These are phyloP conservation scores for Corythucha ciliata DNA, from an alignment of 2,888 invertebrate genomes.

Conservation along the genomic window DNA sequence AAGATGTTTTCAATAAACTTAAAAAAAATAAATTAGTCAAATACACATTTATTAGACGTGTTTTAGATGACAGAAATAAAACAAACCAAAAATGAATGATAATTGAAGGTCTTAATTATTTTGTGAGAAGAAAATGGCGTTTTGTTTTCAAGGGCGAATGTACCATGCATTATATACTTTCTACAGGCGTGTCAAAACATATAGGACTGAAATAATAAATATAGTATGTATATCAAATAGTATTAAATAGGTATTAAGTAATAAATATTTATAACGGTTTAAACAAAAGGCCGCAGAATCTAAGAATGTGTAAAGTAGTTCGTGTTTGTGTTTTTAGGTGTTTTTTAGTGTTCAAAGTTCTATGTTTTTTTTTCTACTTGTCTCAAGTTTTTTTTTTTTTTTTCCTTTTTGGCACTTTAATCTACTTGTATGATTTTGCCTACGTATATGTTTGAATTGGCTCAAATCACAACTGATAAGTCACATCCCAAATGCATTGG, in stretches of 20 bases:
- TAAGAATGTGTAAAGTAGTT: constrained; percentile 14
- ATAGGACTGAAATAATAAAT: constrained; percentile 28
- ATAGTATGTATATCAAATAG: constrained; percentile 27
- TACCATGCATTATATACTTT: constrained; percentile 29
- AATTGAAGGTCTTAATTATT: constrained; percentile 12
- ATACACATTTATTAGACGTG: constrained; percentile 15
- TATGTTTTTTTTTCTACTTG: background rate
- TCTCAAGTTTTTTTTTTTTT: background rate
- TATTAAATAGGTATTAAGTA: constrained; percentile 31
- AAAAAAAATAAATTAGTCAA: constrained; percentile 13
- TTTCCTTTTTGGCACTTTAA: background rate
- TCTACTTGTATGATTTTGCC: background rate
- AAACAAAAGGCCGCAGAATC: constrained; percentile 32
- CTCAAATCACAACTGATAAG: no score
- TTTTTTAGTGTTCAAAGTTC: constrained; percentile 6
- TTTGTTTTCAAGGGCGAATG: constrained; percentile 28
- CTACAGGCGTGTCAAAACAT: constrained; percentile 32
- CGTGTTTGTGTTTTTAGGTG: background rate
- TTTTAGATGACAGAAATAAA: constrained; percentile 13
- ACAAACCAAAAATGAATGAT: constrained; percentile 8
- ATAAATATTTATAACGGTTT: constrained; percentile 31
- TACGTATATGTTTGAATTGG: no score
- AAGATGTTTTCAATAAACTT: constrained; percentile 13
- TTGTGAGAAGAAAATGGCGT: constrained; percentile 29
- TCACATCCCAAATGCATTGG: background rate